Evolutionary conservation across 2,113 vertebrate species (phyloP), one percentile per base, ranked within the genome.

Genomic region (Rhea americana): DNA sequence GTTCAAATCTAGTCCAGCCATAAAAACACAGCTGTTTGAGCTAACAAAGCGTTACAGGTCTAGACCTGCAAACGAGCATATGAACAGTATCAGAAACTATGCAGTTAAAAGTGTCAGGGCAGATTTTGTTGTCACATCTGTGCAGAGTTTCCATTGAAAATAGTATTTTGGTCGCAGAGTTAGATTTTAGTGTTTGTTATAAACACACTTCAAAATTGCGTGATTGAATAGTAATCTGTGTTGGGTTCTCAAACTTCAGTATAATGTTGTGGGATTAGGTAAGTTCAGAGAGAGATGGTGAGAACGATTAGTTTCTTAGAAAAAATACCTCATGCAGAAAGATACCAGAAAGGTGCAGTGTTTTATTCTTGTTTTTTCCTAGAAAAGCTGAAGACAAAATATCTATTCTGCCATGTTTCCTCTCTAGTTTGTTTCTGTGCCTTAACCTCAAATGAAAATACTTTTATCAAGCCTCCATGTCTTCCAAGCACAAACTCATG

Each of bases 11-110:
- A 50, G 17, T 90, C 53, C 67, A 94, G 68, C 19, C 89, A 39
- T 87, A 91, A 96, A 96, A 93, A 16, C 93, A 91, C 95, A 96
- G 94, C 93, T 96, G 95, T 92, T 96, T 61, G 92, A 95, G 85
- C 93, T 81, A 93, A 88, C 82, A 78, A 93, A 92, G 95, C 94
- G 65, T 95, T 95, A 96, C 75, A 92, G 72, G 93, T 94, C 96
- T 96, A 96, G 96, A 95, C 93, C 87, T 93, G 94, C 79, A 93
- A 95, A 94, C 93, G 89, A 93, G 85, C 85, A 61, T 47, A 50
- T 86, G 84, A 93, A 93, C 76, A 32, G 83, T 45, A 93, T 83
- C 87, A 94, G 85, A 85, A 96, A 95, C 92, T 74, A 90, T 37
- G 76, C 80, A 90, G 22, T 92, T 77, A 45, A 91, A 93, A 93